Base-by-base conservation (phyloP, 2,113 vertebrate species). In the Ginglymostoma cirratum region DNA sequence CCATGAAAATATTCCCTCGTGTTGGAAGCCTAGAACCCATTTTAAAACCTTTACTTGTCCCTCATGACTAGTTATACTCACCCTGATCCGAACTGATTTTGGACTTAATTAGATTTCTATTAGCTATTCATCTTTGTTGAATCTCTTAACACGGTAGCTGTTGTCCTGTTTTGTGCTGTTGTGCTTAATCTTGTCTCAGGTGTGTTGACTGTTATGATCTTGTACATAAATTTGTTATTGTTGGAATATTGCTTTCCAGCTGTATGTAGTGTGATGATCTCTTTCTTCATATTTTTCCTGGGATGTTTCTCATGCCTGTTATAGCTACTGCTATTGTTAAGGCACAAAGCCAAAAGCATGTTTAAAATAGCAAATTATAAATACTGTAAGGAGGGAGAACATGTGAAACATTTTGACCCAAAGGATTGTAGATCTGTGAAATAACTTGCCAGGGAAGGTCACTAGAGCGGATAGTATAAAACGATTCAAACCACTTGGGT, bases 141-240 rank as follows among this genome's bases (percentile, higher is more conserved):
- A 92, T n/a, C 48, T 55, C 27, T 65, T 34, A 2, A 34, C 61
- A 8, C 61, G 38, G 0, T 38, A 7, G 61, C 5, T 92, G 87
- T 92, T 92, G 87, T 34, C 52, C 65, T 93, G 61, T n/a, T 66
- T 93, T n/a, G 38, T 7, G 5, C 17, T 66, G 61, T 66, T 52
- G 34, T 86, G 83, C 52, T 17, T 34, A 65, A 65, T 65, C 27
- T 93, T 19, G 89, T 93, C 89, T 93, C 89, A 66, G 61, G 89
- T 93, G 89, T 42, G 21, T 76, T 38, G n/a, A 23, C 89, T 93
- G 89, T 67, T 93, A 38, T 65, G 61, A 92, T 92, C 89, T 92
- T 92, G 55, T 38, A 66, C 34, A 5, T 66, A n/a, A 67, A 42
- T 93, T 93, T 93, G 89, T 93, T 93, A 65, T 66, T 66, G 89